These are phyloP conservation scores for Chymomyza caudatula DNA, from an alignment of 2,888 invertebrate species.

Conservation along the genomic window DNA sequence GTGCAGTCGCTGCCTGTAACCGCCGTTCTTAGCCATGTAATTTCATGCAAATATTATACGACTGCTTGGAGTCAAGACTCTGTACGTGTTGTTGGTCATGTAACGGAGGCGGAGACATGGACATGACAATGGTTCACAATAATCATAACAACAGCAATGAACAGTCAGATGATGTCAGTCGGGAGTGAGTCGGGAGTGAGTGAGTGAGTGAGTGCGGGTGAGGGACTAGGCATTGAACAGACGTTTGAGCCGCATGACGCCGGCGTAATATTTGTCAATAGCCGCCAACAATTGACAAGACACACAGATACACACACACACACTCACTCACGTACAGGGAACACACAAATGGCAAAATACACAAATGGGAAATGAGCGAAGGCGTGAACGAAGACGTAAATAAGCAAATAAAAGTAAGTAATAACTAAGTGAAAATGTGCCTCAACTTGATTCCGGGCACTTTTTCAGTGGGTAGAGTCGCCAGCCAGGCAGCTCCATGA, in stretches of 20 bases:
- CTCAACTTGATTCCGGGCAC: constrained; percentile 21
- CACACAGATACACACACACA: constrained; percentile 26
- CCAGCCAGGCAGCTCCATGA: neutral
- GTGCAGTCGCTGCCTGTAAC: neutral
- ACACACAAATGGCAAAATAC: neutral
- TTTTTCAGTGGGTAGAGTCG: constrained; percentile 21
- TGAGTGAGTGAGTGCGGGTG: neutral
- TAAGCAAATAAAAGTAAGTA: constrained; percentile 54
- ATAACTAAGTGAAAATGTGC: constrained; percentile 64
- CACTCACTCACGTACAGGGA: neutral
- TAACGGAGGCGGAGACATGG: constrained; percentile 42
- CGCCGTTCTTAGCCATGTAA: constrained; percentile 41
- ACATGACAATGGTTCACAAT: constrained; percentile 22
- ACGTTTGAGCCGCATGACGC: neutral
- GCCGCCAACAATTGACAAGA: constrained; percentile 62
- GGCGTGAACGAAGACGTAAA: constrained; percentile 46
- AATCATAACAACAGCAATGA: constrained; percentile 62
- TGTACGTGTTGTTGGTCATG: neutral
- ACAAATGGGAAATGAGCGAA: constrained; percentile 12
- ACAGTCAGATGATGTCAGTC: constrained; percentile 1
- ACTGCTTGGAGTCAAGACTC: constrained; percentile 26
- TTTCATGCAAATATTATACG: constrained; percentile 70
- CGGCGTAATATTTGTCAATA: constrained; percentile 63
- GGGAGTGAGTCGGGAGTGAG: neutral
- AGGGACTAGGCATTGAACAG: neutral